phyloP scores from a whole-genome alignment of 2,797 vertebrate genomes.

The Cyclura pinguis region DNA sequence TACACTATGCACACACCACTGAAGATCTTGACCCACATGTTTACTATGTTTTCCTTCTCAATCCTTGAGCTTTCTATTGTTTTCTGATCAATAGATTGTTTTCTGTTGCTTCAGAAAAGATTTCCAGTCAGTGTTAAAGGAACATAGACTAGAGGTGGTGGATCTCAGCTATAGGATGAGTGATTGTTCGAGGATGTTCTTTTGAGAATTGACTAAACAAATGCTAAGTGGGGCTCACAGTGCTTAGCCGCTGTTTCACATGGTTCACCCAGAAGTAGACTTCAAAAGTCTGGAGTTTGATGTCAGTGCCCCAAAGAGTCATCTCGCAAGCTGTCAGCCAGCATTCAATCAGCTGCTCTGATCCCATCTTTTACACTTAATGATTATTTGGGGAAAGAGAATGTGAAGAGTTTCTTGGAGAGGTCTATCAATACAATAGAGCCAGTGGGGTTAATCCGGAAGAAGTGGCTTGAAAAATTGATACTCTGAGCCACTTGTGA shows the following conservation, averaged over 20 bases:
- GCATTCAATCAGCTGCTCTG: background rate
- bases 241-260: background rate
- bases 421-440: conserved; percentile 7
- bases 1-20: background rate
- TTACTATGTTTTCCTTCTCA: background rate
- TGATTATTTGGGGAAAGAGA: background rate
- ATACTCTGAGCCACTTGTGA: background rate
- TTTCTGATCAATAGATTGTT: background rate
- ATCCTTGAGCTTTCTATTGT: background rate
- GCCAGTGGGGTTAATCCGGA: background rate
- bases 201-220: background rate
- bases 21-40: background rate
- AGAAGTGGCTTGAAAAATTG: background rate
- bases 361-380: background rate
- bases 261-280: background rate
- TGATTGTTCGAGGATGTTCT: background rate
- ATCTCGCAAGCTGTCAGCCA: background rate
- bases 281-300: background rate
- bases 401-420: background rate
- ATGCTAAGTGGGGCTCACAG: background rate
- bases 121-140: background rate
- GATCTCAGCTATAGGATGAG: background rate
- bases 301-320: background rate
- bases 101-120: background rate
- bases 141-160: background rate